Percentiles rank a stretch among this genome's conserved stretches.
These are phyloP conservation scores for Drosophila percnosoma DNA, from an alignment of 2,888 invertebrate genomes.

Conservation along the genomic window DNA sequence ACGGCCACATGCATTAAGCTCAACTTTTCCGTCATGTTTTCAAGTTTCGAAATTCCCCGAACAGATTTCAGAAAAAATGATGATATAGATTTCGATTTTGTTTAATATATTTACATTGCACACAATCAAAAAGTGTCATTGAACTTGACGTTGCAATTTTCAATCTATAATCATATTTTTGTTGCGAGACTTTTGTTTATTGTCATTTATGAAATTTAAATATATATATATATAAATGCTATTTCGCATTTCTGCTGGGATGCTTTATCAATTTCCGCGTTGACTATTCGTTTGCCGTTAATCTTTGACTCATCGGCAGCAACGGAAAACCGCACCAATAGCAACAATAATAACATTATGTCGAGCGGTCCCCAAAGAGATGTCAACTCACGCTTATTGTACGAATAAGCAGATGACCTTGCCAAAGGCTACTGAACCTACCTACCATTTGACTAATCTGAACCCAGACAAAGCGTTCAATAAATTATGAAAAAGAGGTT, in stretches of 20 bases:
- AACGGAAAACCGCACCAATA: slow-evolving; percentile 11
- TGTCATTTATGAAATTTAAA: slow-evolving; percentile 3
- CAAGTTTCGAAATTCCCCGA: slow-evolving; percentile 8
- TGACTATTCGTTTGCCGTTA: slow-evolving; percentile 52
- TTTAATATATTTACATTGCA: slow-evolving; percentile 12
- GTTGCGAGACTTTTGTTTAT: background rate
- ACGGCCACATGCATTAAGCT: background rate
- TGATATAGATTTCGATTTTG: slow-evolving; percentile 2
- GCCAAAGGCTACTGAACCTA: slow-evolving; percentile 54
- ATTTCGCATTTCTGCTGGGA: background rate
- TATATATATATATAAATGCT: background rate
- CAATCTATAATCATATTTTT: slow-evolving; percentile 36
- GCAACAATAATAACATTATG: slow-evolving; percentile 3
- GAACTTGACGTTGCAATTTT: slow-evolving; percentile 49
- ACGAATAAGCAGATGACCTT: slow-evolving; percentile 48
- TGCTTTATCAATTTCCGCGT: slow-evolving; percentile 60
- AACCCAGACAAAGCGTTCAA: slow-evolving; percentile 25
- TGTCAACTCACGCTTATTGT: slow-evolving; percentile 56
- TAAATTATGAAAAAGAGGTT: slow-evolving; percentile 25
- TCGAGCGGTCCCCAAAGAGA: slow-evolving; percentile 40
- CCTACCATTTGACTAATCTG: slow-evolving; percentile 41
- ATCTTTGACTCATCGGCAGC: slow-evolving; percentile 48
- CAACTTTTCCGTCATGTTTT: slow-evolving; percentile 1
- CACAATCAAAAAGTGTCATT: slow-evolving; percentile 46
- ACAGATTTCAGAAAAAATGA: background rate